Conservation (phyloP, 2,797 vertebrate species). For the Coregonus sp. region DNA sequence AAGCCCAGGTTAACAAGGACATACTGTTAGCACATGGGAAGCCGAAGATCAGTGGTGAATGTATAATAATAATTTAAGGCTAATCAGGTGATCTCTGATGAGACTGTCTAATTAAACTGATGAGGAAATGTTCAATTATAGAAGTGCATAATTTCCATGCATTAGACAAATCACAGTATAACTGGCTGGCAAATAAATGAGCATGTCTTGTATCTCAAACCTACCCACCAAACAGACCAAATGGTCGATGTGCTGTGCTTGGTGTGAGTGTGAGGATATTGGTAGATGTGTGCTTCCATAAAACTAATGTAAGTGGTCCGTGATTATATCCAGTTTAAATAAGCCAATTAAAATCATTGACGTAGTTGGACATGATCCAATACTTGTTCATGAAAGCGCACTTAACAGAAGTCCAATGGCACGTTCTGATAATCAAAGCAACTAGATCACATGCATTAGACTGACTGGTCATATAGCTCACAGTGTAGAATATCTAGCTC, state of each 20-base stretch:
- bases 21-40: slow-evolving; percentile 59
- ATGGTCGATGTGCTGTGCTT: neutral
- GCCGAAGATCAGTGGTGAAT: slow-evolving; percentile 47
- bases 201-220: slow-evolving; percentile 17
- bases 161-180: slow-evolving; percentile 42
- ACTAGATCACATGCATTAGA: too few species aligned
- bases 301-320: too few species aligned
- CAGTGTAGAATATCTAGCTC: too few species aligned
- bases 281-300: neutral
- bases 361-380: too few species aligned
- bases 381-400: too few species aligned
- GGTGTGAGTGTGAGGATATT: neutral
- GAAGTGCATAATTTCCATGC: slow-evolving; percentile 51
- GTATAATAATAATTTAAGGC: slow-evolving; percentile 34
- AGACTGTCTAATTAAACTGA: slow-evolving; percentile 63
- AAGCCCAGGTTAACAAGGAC: neutral
- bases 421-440: too few species aligned
- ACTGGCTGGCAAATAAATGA: slow-evolving; percentile 30
- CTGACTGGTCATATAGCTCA: too few species aligned
- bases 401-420: too few species aligned
- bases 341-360: too few species aligned
- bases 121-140: slow-evolving; percentile 53
- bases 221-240: neutral
- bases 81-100: slow-evolving; percentile 65
- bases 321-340: too few species aligned